Evolutionary conservation across 1,140 invertebrate genomes (phyloP), one percentile per base, ranked within the genome.

Genomic region (Nasonia longicornis): DNA sequence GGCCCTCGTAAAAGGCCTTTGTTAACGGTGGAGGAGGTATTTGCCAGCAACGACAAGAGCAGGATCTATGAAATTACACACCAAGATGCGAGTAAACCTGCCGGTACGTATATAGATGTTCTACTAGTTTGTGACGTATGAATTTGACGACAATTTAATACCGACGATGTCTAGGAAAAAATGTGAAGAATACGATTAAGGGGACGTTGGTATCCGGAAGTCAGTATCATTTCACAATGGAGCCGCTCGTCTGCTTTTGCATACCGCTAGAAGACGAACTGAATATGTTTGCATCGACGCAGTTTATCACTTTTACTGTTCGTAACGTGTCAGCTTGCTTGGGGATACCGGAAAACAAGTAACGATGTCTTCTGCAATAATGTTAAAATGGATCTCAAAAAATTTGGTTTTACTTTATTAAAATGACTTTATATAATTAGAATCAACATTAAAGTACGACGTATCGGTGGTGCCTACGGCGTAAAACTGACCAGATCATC

Each of bases 401-500:
- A 69, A 69, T 69, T 69, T 1, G 26, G 26, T 31, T 22, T 31
- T 6, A 12, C 29, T 69, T 69, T 29, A 69, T 69, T 22, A 69
- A 29, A 31, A 3, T 69, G 12, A 69, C 12, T 29, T 2, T 31
- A 70, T 2, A 75, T 58, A 69, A 72, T 82, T 83, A 94, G 94
- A 76, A 91, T 95, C 20, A 92, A 94, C 67, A 86, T 95, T 1
- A 90, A 91, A 84, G 92, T 95, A 0, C 91, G 92, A 77, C 91
- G 95, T 63, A 73, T 96, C 0, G 95, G 95, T 0, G 95, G 95
- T 48, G 94, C 89, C 3, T 96, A 95, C 80, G 95, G 95, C 12
- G 91, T 92, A 45, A 95, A 96, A 88, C 92, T 93, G 63, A 92
- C 92, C 3, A 90, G 94, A 12, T 88, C 91, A 14, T 67, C 11